Evolutionary conservation across 2,888 invertebrate species (phyloP).

Genomic region (Erebia ligea): DNA sequence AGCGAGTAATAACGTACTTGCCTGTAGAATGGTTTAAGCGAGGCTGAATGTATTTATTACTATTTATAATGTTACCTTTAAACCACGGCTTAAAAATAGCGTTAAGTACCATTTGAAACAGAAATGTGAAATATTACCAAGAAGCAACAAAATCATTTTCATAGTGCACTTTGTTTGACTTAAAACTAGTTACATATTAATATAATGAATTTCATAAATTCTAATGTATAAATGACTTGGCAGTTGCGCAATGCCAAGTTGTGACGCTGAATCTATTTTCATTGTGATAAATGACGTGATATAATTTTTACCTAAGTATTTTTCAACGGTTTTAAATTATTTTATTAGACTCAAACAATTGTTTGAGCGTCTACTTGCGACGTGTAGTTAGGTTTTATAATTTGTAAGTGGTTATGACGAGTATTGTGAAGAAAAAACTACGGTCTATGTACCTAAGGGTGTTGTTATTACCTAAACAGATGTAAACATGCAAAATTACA

Average conservation of each 20-base stretch:
- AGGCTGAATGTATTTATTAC: constrained; percentile 10
- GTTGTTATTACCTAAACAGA: too few species aligned
- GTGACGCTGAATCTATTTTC: constrained; percentile 38
- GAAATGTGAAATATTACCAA: not conserved
- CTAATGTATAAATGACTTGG: constrained; percentile 28
- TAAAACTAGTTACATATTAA: not conserved
- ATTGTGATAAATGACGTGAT: constrained; percentile 36
- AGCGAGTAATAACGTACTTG: not conserved
- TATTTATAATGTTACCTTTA: constrained; percentile 8
- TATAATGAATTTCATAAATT: constrained; percentile 11
- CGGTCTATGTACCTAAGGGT: not conserved
- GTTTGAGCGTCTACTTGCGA: constrained; percentile 5
- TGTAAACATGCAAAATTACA: too few species aligned
- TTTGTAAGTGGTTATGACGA: constrained; percentile 3
- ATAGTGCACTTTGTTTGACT: constrained; percentile 6
- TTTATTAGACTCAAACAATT: constrained; percentile 1
- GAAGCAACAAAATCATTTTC: not conserved
- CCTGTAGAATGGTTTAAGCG: not conserved
- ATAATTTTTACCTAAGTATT: constrained; percentile 23
- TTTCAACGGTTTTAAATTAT: constrained; percentile 14
- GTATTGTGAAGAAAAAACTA: constrained; percentile 1
- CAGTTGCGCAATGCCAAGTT: constrained; percentile 28
- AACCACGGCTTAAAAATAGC: not conserved
- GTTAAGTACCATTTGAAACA: not conserved
- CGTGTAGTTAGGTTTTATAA: constrained; percentile 10